A percentile compares a stretch with the other conserved stretches of the same genome.
These are phyloP conservation scores for Mayetiola destructor DNA, from an alignment of 2,888 invertebrate species.

Conservation along the genomic window DNA sequence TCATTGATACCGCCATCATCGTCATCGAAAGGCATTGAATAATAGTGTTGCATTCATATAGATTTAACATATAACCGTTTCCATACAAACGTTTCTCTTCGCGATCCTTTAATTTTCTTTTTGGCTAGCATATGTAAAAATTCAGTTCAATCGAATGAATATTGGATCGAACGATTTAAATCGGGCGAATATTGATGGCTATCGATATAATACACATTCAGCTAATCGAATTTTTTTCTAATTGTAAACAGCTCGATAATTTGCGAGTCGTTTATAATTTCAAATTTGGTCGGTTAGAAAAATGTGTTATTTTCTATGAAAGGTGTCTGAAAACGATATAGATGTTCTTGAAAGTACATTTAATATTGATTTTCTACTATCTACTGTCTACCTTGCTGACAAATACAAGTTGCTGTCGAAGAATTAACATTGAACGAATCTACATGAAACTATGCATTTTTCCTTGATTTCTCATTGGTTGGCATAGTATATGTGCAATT, in stretches of 20 bases:
- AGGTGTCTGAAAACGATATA: too few relatives aligned
- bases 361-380: too few relatives aligned
- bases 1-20: neutral
- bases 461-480: too few relatives aligned
- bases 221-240: too few relatives aligned
- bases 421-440: too few relatives aligned
- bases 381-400: too few relatives aligned
- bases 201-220: neutral
- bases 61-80: neutral
- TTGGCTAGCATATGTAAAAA: neutral
- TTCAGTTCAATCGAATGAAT: neutral
- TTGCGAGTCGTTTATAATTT: conserved; percentile 7
- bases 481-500: too few relatives aligned
- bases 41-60: conserved; percentile 2
- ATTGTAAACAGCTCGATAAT: neutral
- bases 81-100: neutral
- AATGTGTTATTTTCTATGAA: conserved; percentile 3
- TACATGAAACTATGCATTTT: too few relatives aligned
- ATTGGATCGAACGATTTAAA: neutral
- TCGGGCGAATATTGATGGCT: neutral
- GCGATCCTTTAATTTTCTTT: neutral
- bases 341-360: too few relatives aligned
- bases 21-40: conserved; percentile 8
- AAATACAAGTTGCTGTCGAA: too few relatives aligned
- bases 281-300: conserved; percentile 11